A percentile compares a stretch with the other conserved stretches of the same genome.
Evolutionary conservation across 2,113 vertebrate genomes (phyloP).

Genomic region (Chinchilla lanigera): DNA sequence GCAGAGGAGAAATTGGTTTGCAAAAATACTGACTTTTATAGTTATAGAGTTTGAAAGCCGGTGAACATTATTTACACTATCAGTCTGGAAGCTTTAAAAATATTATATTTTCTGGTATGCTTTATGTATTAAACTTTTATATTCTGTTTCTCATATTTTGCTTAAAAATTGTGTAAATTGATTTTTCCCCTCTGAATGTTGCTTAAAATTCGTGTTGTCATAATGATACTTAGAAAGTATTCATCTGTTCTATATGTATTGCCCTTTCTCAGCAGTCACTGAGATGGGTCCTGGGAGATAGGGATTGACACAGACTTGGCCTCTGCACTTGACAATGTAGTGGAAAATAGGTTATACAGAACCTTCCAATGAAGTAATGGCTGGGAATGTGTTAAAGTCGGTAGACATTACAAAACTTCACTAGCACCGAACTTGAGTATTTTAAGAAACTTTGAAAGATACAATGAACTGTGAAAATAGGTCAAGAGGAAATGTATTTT

Average conservation of each 20-base stretch:
- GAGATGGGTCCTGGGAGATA: background rate
- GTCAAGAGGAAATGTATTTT: background rate
- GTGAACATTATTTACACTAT: constrained; percentile 5
- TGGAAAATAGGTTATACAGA: background rate
- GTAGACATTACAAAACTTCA: background rate
- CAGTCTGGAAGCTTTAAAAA: background rate
- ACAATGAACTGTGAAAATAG: background rate
- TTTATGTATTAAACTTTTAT: constrained; percentile 46
- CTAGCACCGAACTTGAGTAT: background rate
- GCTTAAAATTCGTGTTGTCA: constrained; percentile 47
- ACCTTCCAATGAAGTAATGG: background rate
- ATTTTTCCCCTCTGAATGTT: background rate
- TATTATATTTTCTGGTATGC: background rate
- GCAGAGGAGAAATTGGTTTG: constrained; percentile 38
- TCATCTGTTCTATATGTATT: background rate
- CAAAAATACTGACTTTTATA: constrained; percentile 23
- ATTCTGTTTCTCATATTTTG: background rate
- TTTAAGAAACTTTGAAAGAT: background rate
- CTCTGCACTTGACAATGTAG: background rate
- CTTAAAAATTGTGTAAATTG: constrained; percentile 31
- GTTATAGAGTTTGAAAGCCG: background rate
- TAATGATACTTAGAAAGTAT: background rate
- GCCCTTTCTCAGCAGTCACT: background rate
- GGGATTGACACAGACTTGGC: background rate
- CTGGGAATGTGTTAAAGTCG: background rate